Percentiles rank a stretch among this genome's conserved stretches.
Evolutionary conservation across 2,888 invertebrate genomes (phyloP).

Genomic region (Apamea anceps): DNA sequence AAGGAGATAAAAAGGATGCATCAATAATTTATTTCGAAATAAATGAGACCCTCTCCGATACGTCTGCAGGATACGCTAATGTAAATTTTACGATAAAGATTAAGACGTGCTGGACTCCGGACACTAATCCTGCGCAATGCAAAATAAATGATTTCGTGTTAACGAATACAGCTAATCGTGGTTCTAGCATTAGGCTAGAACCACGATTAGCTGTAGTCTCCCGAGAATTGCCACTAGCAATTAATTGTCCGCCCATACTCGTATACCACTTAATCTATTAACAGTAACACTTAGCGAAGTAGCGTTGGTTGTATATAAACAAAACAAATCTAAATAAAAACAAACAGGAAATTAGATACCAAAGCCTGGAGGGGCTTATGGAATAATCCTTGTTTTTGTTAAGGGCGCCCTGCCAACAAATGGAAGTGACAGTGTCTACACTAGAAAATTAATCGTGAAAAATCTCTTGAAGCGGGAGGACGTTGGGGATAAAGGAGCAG

Average conservation of each 20-base stretch:
- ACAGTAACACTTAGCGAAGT: constrained; percentile 45
- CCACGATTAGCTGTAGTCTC: constrained; percentile 49
- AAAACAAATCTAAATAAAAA: constrained; percentile 78
- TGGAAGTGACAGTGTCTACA: constrained; percentile 87
- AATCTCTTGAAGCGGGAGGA: constrained; percentile 82
- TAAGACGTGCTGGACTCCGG: constrained; percentile 59
- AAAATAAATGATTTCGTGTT: constrained; percentile 59
- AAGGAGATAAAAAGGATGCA: constrained; percentile 86
- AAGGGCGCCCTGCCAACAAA: constrained; percentile 87
- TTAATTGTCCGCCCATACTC: constrained; percentile 53
- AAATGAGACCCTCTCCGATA: constrained; percentile 73
- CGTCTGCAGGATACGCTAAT: constrained; percentile 73
- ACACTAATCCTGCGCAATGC: constrained; percentile 57
- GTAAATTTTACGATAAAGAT: constrained; percentile 72
- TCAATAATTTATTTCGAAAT: constrained; percentile 82
- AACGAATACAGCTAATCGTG: no score
- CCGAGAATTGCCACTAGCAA: constrained; percentile 45
- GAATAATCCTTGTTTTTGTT: constrained; percentile 88
- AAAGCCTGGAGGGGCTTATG: constrained; percentile 82
- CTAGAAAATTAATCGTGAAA: constrained; percentile 89
- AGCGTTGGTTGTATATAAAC: constrained; percentile 70
- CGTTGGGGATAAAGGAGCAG: constrained; percentile 75
- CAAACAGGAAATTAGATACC: constrained; percentile 85
- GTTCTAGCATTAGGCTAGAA: no score
- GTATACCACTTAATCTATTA: constrained; percentile 53